Conservation (phyloP, 2,113 vertebrate species). For the Laticauda laticaudata region DNA sequence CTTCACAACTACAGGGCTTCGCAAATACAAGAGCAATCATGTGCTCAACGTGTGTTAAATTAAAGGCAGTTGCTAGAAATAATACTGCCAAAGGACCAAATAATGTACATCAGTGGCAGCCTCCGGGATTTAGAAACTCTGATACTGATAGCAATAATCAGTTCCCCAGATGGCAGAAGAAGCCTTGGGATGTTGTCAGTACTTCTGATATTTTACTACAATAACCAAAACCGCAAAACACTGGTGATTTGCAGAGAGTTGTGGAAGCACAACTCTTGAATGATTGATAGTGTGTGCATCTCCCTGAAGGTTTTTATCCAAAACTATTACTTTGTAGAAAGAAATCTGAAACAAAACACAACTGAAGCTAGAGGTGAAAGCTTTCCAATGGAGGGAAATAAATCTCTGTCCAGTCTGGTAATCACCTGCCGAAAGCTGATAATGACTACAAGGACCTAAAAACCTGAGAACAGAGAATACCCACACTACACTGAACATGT, state of each 20-base stretch:
- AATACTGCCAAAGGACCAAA: background rate
- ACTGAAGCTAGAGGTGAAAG: background rate
- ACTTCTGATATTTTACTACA: accelerated
- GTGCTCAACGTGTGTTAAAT: background rate
- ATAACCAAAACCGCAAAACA: accelerated
- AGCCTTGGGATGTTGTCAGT: background rate
- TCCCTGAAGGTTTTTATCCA: background rate
- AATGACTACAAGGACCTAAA: constrained; percentile 2
- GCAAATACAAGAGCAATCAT: background rate
- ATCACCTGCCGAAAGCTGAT: constrained; percentile 4
- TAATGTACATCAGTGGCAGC: background rate
- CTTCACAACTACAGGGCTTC: background rate
- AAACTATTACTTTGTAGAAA: constrained; percentile 1
- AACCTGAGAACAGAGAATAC: background rate
- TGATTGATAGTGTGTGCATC: background rate
- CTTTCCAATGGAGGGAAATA: constrained; percentile 4
- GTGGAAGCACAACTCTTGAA: background rate
- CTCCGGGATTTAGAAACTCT: background rate
- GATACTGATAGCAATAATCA: background rate
- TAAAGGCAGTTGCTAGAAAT: background rate
- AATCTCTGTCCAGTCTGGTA: background rate
- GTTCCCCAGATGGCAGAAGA: background rate
- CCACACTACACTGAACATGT: background rate
- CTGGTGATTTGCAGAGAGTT: background rate
- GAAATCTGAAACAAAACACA: background rate